These are phyloP conservation scores for Otus sunia DNA, from an alignment of 2,113 vertebrate species.

Conservation along the genomic window DNA sequence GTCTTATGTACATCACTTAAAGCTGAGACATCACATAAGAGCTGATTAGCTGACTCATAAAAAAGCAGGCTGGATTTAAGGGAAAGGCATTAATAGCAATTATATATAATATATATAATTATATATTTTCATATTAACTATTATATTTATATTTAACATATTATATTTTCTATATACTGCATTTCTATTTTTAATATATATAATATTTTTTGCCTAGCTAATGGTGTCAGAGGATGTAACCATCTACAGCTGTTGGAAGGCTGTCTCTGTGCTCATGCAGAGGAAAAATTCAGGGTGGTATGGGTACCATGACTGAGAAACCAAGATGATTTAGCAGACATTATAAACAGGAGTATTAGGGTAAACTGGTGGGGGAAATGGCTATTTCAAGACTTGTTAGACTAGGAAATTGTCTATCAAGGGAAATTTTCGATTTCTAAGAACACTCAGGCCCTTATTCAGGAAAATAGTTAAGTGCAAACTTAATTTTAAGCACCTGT, in stretches of 20 bases:
- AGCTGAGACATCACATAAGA: background rate
- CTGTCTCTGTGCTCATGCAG: background rate
- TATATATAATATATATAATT: background rate
- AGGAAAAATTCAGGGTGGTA: background rate
- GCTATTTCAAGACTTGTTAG: slow-evolving; percentile 28
- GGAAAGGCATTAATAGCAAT: background rate
- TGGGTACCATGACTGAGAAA: background rate
- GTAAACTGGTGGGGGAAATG: background rate
- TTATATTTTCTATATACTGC: background rate
- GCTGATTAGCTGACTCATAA: background rate
- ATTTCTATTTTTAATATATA: background rate
- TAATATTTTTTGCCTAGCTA: background rate
- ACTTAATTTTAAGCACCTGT: slow-evolving; percentile 60
- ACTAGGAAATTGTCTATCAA: slow-evolving; percentile 45
- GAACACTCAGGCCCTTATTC: slow-evolving; percentile 9
- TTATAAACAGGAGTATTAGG: slow-evolving; percentile 26
- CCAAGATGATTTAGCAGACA: background rate
- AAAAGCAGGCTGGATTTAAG: background rate
- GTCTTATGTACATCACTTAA: background rate
- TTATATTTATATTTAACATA: background rate
- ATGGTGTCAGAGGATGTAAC: background rate
- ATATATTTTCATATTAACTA: background rate
- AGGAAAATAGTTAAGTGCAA: slow-evolving; percentile 17
- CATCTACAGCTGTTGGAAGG: background rate
- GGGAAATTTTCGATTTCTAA: background rate